Conservation (phyloP, 2,113 vertebrate species). For the Ceyx margarethae region DNA sequence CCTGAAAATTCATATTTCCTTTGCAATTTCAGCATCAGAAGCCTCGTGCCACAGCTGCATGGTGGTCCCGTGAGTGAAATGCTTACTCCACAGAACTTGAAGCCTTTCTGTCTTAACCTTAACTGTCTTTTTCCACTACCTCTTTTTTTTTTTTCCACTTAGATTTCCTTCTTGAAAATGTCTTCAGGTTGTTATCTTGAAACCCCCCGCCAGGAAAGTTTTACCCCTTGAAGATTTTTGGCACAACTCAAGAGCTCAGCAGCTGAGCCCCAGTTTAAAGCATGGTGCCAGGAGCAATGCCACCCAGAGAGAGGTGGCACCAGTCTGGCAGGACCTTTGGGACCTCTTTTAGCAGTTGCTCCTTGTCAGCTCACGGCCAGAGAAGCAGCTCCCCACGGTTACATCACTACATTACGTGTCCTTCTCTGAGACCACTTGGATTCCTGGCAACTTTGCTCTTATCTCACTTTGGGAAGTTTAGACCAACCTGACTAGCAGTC, state of each 20-base stretch:
- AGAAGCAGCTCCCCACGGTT: neutral
- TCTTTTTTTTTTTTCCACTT: neutral
- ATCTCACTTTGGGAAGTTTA: neutral
- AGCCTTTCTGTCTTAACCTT: neutral
- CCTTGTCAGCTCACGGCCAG: neutral
- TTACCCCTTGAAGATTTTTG: neutral
- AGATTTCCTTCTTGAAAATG: neutral
- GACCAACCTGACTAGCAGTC: neutral
- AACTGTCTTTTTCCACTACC: neutral
- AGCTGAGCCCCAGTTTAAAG: neutral
- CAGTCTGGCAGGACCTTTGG: neutral
- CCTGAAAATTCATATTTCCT: neutral
- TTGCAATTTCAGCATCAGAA: neutral
- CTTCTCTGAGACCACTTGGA: neutral
- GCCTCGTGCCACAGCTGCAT: neutral
- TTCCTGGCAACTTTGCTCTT: conserved; percentile 8
- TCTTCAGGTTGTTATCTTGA: neutral
- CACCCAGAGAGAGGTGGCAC: accelerated
- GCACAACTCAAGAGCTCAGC: neutral
- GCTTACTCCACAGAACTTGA: neutral
- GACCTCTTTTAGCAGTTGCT: neutral
- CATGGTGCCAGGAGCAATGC: accelerated
- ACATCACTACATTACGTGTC: neutral
- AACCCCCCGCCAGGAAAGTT: neutral
- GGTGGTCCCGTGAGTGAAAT: neutral